These are phyloP conservation scores for Amphimedon queenslandica DNA, from an alignment of 37 sponge, comb jelly and placozoan genomes.

Conservation along the genomic window DNA sequence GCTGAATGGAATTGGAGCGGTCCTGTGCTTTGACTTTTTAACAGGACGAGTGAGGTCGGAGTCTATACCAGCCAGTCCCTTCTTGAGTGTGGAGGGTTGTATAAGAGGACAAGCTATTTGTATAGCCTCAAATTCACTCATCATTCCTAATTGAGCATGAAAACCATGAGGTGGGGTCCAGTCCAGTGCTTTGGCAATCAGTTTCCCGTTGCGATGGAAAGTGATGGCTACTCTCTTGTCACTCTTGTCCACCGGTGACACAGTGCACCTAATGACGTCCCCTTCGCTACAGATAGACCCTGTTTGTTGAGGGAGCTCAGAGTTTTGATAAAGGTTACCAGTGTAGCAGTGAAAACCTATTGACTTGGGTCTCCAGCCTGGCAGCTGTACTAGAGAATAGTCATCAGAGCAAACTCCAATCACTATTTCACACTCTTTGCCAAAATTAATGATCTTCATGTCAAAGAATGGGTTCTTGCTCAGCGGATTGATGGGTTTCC, in stretches of 20 bases:
- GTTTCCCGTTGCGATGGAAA: slow-evolving; percentile 46
- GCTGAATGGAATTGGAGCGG: too few relatives aligned
- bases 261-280: slow-evolving; percentile 52
- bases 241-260: slow-evolving; percentile 31
- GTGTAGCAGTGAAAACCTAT: slow-evolving; percentile 69
- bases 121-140: slow-evolving; percentile 58
- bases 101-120: slow-evolving; percentile 36
- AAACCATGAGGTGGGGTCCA: slow-evolving; percentile 34
- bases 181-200: slow-evolving; percentile 16
- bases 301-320: slow-evolving; percentile 1
- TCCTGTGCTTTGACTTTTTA: not conserved
- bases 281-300: slow-evolving; percentile 26
- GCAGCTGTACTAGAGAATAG: slow-evolving; percentile 42
- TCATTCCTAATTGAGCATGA: slow-evolving; percentile 64
- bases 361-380: slow-evolving; percentile 60
- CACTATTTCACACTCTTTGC: slow-evolving; percentile 51
- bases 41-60: not conserved
- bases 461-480: slow-evolving; percentile 30
- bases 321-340: slow-evolving; percentile 26
- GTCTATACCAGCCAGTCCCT: not conserved
- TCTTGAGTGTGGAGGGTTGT: slow-evolving; percentile 2
- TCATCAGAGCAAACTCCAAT: slow-evolving; percentile 45
- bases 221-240: slow-evolving; percentile 47
- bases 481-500: slow-evolving; percentile 31
- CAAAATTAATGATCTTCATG: slow-evolving; percentile 51